phyloP scores from a whole-genome alignment of 2,888 invertebrate genomes.

The Eristalinus aeneus region DNA sequence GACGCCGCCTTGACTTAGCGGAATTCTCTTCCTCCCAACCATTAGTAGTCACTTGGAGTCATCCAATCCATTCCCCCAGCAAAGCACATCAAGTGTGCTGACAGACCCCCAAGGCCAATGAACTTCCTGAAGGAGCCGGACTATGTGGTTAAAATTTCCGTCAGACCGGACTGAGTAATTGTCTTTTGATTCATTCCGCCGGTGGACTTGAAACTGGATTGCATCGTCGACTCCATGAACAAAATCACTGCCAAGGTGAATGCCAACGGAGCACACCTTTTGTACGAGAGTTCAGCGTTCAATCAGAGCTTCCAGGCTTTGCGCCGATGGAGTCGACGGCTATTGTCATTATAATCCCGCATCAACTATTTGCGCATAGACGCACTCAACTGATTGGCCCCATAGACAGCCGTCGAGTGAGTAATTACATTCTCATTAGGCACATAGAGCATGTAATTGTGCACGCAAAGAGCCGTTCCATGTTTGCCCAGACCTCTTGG shows the following conservation, averaged over 20 bases:
- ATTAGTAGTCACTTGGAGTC: neutral
- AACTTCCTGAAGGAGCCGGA: conserved; percentile 7
- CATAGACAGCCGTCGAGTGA: neutral
- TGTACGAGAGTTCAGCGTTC: neutral
- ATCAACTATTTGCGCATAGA: neutral
- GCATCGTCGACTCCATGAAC: neutral
- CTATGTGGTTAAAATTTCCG: neutral
- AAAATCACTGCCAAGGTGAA: conserved; percentile 45
- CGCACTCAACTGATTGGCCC: conserved; percentile 10
- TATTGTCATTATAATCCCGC: neutral
- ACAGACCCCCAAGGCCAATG: neutral
- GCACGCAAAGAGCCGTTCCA: neutral
- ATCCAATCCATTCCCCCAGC: neutral
- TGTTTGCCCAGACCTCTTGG: neutral
- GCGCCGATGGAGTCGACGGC: neutral
- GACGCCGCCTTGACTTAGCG: neutral
- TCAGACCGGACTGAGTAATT: neutral
- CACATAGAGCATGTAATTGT: neutral
- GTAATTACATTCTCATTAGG: conserved; percentile 14
- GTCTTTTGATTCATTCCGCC: neutral
- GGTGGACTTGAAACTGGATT: neutral
- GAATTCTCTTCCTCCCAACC: neutral
- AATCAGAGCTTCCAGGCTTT: neutral
- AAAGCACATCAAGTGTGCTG: neutral
- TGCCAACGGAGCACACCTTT: conserved; percentile 14